A percentile compares a stretch with the other conserved stretches of the same genome.
phyloP scores from a whole-genome alignment of 2,113 vertebrate genomes.

The Emydura subglobosa region DNA sequence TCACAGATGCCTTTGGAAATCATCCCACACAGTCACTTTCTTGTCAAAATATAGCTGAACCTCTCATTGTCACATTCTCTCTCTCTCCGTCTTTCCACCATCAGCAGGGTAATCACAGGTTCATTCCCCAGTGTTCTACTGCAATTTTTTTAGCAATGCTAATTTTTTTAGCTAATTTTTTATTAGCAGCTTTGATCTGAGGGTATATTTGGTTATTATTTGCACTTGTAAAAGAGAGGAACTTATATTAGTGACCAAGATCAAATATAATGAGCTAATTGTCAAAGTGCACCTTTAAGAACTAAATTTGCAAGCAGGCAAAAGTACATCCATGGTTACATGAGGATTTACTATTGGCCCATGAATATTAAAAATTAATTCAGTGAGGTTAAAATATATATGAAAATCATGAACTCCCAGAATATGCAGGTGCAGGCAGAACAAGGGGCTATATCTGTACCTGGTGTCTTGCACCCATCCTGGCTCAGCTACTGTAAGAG shows the following conservation, averaged over 20 bases:
- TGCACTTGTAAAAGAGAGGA: neutral
- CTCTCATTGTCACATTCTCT: neutral
- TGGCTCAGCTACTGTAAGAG: neutral
- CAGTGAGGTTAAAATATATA: neutral
- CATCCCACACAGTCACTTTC: constrained; percentile 24
- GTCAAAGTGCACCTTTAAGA: neutral
- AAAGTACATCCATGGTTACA: neutral
- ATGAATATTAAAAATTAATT: neutral
- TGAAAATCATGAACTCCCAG: neutral
- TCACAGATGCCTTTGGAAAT: constrained; percentile 54
- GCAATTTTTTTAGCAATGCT: neutral
- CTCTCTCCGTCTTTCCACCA: constrained; percentile 4
- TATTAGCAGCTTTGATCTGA: neutral
- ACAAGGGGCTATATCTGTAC: neutral
- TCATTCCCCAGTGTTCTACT: neutral
- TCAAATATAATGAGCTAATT: neutral
- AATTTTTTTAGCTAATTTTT: neutral
- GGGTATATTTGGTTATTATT: neutral
- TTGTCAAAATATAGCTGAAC: constrained; percentile 32
- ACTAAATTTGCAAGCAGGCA: neutral
- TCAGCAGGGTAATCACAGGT: neutral
- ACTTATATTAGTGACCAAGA: neutral
- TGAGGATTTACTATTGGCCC: neutral
- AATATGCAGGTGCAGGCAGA: neutral
- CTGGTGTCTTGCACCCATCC: neutral